Base-by-base conservation (phyloP, 2,113 vertebrate genomes). In the Turnix velox region DNA sequence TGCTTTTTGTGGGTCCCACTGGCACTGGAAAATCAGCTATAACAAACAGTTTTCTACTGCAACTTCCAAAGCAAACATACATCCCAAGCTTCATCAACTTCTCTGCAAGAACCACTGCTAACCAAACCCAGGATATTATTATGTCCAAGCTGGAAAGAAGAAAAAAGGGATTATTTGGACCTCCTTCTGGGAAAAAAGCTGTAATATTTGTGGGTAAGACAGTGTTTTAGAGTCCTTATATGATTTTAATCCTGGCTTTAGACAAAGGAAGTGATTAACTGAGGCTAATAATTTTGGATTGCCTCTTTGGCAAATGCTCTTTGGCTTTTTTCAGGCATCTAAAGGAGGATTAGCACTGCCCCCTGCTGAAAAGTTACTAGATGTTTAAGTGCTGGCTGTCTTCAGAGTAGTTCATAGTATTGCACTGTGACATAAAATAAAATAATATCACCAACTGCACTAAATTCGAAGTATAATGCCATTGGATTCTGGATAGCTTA, bases 21-120 rank as follows among this genome's bases (percentile, higher is more conserved):
- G 99, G 99, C 87, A 99, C 99, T 12, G 99, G 99, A 42, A 99
- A 99, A 96, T 99, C 99, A 48, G 97, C 97, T 65, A 98, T 99
- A 95, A 99, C 98, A 81, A 98, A 98, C 94, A 99, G 95, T 95
- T 99, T 99, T 89, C 97, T 99, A 63, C 96, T 99, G 55, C 96
- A 81, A 27, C 98, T 99, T 59, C 98, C 98, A 69, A 99, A 98
- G 93, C 95, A 98, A 51, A 92, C 72, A 14, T 99, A 98, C 61
- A 94, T 97, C 22, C 98, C 99, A 9, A 99, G 97, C 96, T 98
- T 97, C 86, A 97, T 99, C 87, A 99, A 98, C 88, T 99, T 99
- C 97, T 99, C 99, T 62, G 99, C 99, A 78, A 98, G 98, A 89
- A 99, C 99, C 11, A 98, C 99, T 63, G 98, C 99, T 77, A 98